Evolutionary conservation across 1,140 invertebrate species (phyloP), one percentile per base, ranked within the genome.

Genomic region (Nomia melanderi): DNA sequence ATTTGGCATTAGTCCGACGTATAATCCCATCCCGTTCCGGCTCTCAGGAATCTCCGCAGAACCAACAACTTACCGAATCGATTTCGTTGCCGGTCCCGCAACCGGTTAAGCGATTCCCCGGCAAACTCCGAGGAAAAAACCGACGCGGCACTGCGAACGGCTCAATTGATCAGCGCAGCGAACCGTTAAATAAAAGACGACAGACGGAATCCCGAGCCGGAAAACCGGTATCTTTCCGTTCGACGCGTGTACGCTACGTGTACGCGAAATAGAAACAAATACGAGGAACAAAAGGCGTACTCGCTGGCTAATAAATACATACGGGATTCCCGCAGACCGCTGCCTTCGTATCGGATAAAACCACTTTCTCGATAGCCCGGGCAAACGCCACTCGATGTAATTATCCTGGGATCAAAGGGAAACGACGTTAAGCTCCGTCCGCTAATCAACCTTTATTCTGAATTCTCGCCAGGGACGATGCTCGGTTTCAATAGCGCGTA

Each of bases 1-100:
- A 83, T 79, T 82, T 83, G 77, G 76, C 81, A 71, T 83, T 83
- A 83, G 63, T 36, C 41, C 71, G 77, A 67, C 20, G 65, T n/a
- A 78, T 82, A 82, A 82, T 82, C 69, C 69, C 60, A 25, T 27
- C 29, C 39, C n/a, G 39, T 31, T 2, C 25, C 27, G 44, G 33
- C 47, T 66, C 4, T 31, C 36, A 53, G 62, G 25, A 70, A 70
- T 74, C 57, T 79, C 29, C 27, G 25, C 31, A 25, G 50, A 50
- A 56, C 20, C 14, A 23, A 50, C 47, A 50, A 50, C 47, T 50
- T 50, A n/a, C 20, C 47, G 47, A 50, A 50, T 50, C 47, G 47
- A 50, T 50, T 50, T 50, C n/a, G n/a, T n/a, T 50, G 1, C 14
- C 41, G 41, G 0, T 12, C 14, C n/a, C 33, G 33, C 33, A 8